Base-by-base conservation (phyloP, 2,797 vertebrate genomes). In the Rhincodon typus region DNA sequence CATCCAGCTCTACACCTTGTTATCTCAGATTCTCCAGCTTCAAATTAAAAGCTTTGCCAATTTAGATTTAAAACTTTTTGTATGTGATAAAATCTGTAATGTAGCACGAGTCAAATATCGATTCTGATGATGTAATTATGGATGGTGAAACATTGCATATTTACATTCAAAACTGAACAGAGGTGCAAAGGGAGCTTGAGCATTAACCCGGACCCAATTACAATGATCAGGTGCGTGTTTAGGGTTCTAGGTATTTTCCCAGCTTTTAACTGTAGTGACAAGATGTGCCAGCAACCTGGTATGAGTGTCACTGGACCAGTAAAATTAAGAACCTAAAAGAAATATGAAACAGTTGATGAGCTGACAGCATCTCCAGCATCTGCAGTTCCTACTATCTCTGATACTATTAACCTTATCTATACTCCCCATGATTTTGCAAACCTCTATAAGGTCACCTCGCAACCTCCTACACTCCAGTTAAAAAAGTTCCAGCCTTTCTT, bases 231-330 rank as follows among this genome's bases (percentile, higher is more conserved):
- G 95, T 97, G 98, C 96, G 98, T 98, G 96, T 98, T 96, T 70
- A 98, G 96, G 96, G 98, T 98, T 96, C 97, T 87, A 66, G 97
- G 98, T 97, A 98, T 96, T 34, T 97, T 97, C 97, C 97, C 98
- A 97, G 97, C 97, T 96, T 97, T 97, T 96, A 99, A 97, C 97
- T 98, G 98, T 96, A 99, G 97, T 96, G 98, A 98, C 97, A 99
- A 98, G 96, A 99, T 96, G 95, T 97, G 98, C 98, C 99, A 99
- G 97, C 98, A 99, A 96, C 98, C 99, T 96, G 98, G 98, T 96
- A 98, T 97, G 96, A 99, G 97, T 15, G 97, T 97, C 97, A 98
- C 96, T 34, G 98, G 98, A 96, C 97, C 96, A 38, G 97, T 98
- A 95, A 99, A 98, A 97, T 99, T 98, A 97, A 98, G 96, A 97